Evolutionary conservation across 2,888 invertebrate species (phyloP).

Genomic region (Caenorhabditis sp.): DNA sequence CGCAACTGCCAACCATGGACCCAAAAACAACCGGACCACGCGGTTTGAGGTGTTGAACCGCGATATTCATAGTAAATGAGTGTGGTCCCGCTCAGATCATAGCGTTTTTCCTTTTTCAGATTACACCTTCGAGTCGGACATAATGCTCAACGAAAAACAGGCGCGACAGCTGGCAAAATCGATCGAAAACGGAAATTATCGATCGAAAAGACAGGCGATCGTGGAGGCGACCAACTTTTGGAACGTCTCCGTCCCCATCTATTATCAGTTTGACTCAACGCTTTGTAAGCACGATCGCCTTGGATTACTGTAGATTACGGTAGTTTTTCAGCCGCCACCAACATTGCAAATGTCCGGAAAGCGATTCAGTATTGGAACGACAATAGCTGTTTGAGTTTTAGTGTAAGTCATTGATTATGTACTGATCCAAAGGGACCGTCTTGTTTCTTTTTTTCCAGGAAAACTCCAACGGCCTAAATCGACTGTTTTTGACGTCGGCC

Average conservation of each 20-base stretch:
- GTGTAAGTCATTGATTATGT: conserved; percentile 5
- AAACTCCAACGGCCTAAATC: conserved; percentile 38
- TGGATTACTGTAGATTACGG: too few relatives aligned
- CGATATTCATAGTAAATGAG: conserved; percentile 27
- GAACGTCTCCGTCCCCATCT: conserved; percentile 34
- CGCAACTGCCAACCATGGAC: conserved; percentile 26
- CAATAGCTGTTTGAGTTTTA: conserved; percentile 56
- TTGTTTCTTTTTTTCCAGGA: conserved; percentile 40
- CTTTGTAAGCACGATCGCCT: conserved; percentile 37
- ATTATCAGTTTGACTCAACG: conserved; percentile 51
- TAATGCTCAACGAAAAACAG: conserved; percentile 49
- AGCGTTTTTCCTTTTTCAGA: conserved; percentile 18
- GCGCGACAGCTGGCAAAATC: conserved; percentile 26
- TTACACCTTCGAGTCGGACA: conserved; percentile 55
- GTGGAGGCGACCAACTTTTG: conserved; percentile 42
- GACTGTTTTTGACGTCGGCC: conserved; percentile 47
- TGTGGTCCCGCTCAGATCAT: too few relatives aligned
- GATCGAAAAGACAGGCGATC: conserved; percentile 55
- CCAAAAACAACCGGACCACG: conserved; percentile 17
- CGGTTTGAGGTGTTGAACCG: conserved; percentile 33
- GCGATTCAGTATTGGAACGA: conserved; percentile 61
- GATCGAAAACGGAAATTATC: conserved; percentile 27
- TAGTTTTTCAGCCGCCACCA: conserved; percentile 30
- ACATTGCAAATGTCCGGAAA: conserved; percentile 52
- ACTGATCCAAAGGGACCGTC: neutral